Percentiles rank a stretch among this genome's conserved stretches.
phyloP scores from a whole-genome alignment of 2,888 invertebrate species.

The Philereme vetulata region DNA sequence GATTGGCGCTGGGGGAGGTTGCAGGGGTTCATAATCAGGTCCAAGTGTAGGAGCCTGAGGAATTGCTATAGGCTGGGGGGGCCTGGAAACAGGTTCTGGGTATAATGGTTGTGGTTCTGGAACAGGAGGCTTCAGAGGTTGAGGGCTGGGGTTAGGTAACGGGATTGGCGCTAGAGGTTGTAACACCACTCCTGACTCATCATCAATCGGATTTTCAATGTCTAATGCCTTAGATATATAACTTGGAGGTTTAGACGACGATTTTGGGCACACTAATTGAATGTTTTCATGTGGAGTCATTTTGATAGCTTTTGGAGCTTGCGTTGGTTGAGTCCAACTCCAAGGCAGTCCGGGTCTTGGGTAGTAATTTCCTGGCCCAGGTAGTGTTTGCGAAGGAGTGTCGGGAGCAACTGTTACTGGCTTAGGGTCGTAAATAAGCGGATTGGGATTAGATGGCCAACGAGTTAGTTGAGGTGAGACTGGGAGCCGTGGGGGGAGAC shows the following conservation, averaged over 20 bases:
- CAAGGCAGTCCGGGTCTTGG: conserved; percentile 7
- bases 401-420: conserved; percentile 6
- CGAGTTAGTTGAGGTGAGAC: conserved; percentile 1
- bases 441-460: neutral
- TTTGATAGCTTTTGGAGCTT: conserved; percentile 4
- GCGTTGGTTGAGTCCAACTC: conserved; percentile 4
- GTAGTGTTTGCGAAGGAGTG: conserved; percentile 8
- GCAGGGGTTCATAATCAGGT: conserved; percentile 6
- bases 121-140: conserved; percentile 5
- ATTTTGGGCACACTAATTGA: neutral
- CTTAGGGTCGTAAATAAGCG: conserved; percentile 15
- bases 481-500: conserved; percentile 19
- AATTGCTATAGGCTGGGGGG: neutral
- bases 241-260: neutral
- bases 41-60: neutral
- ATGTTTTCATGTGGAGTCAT: neutral
- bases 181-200: neutral
- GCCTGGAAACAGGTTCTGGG: too few relatives aligned
- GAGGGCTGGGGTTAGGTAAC: neutral
- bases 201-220: conserved; percentile 1
- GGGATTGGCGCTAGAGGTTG: neutral
- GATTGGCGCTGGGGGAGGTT: neutral
- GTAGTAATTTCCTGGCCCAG: conserved; percentile 6
- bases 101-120: too few relatives aligned
- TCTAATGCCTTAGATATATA: neutral